A percentile compares a stretch with the other conserved stretches of the same genome.
Conservation (phyloP, 2,888 invertebrate species). For the Podotricha telesiphe region DNA sequence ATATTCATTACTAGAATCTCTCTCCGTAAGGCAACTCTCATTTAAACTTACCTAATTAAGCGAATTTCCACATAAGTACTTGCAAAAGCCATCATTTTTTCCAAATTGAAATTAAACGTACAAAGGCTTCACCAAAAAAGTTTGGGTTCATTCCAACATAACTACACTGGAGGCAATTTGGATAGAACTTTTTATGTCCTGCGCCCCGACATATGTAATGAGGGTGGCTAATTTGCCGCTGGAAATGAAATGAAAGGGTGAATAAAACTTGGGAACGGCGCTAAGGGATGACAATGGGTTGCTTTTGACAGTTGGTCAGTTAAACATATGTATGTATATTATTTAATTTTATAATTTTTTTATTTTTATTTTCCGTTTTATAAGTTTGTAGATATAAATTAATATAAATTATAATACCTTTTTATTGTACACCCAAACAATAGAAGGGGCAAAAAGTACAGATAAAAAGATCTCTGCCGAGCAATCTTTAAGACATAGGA, state of each 20-base stretch:
- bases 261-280: conserved; percentile 18
- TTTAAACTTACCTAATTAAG: conserved; percentile 1
- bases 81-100: conserved; percentile 1
- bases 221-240: conserved; percentile 34
- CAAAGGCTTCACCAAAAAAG: conserved; percentile 31
- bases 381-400: no score
- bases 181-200: conserved; percentile 36
- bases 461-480: no score
- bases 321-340: not conserved
- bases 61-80: not conserved
- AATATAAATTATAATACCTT: no score
- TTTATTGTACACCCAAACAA: no score
- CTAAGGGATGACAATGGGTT: conserved; percentile 23
- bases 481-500: no score
- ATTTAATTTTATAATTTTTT: conserved; percentile 6
- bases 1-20: no score
- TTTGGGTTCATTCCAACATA: conserved; percentile 40
- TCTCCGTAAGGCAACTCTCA: not conserved
- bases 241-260: conserved; percentile 28
- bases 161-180: conserved; percentile 32
- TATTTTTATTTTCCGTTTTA: not conserved
- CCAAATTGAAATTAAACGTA: conserved; percentile 26
- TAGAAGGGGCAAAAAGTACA: no score
- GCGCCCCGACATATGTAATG: conserved; percentile 37
- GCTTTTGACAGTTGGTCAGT: conserved; percentile 26